Evolutionary conservation across 2,797 vertebrate species (phyloP).

Genomic region (Sparidentex hasta): DNA sequence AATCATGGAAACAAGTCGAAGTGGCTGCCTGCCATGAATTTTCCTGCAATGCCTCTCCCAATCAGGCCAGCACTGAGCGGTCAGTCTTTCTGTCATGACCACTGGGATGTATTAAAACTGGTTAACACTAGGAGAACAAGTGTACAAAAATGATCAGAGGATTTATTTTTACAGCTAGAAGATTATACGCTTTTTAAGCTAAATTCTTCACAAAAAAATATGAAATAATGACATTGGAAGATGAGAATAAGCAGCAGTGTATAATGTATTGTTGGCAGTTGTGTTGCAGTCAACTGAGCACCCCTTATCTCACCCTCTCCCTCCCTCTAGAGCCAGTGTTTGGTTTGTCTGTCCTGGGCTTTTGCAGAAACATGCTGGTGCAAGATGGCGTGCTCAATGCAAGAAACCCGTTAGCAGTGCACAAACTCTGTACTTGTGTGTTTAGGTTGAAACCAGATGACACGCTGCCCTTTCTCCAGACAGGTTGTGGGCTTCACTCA

Average conservation of each 20-base stretch:
- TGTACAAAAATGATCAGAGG: background rate
- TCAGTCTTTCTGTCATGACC: background rate
- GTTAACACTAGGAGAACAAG: background rate
- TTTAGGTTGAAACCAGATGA: background rate
- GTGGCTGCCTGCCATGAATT: background rate
- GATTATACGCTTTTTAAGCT: background rate
- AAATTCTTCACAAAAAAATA: background rate
- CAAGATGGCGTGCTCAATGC: too few relatives aligned
- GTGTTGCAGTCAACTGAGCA: too few relatives aligned
- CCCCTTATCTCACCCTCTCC: too few relatives aligned
- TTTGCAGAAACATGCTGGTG: too few relatives aligned
- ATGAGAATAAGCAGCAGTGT: background rate
- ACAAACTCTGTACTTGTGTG: too few relatives aligned
- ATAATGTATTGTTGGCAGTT: background rate
- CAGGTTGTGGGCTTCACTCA: slow-evolving; percentile 19
- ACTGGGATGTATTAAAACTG: background rate
- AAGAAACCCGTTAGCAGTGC: too few relatives aligned
- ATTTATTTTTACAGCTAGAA: background rate
- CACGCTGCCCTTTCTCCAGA: background rate
- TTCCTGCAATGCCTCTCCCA: too few relatives aligned
- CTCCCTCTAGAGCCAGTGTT: too few relatives aligned
- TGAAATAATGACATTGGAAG: background rate
- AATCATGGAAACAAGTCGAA: background rate
- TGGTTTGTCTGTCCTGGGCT: too few relatives aligned
- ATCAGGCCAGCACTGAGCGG: too few relatives aligned